Percentiles rank a stretch among this genome's conserved stretches.
These are phyloP conservation scores for Buphagus erythrorhynchus DNA, from an alignment of 2,797 vertebrate species.

Conservation along the genomic window DNA sequence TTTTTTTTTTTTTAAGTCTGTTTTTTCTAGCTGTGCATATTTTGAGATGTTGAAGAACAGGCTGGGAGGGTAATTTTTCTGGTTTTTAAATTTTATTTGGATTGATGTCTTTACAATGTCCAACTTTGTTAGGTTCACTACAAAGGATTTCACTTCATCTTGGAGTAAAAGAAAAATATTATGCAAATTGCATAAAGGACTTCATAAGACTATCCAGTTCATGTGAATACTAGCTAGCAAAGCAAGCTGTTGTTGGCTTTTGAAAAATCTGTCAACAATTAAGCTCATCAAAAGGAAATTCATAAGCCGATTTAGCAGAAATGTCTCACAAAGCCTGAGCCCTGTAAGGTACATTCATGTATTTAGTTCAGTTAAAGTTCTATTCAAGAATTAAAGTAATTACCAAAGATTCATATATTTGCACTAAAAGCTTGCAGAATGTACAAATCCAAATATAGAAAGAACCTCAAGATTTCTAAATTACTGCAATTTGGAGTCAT, in stretches of 20 bases:
- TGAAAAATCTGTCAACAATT: conserved; percentile 69
- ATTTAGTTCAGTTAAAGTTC: conserved; percentile 32
- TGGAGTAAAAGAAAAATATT: conserved; percentile 38
- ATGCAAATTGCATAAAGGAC: conserved; percentile 53
- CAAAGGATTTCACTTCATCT: conserved; percentile 28
- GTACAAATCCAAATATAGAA: conserved; percentile 51
- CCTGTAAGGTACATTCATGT: conserved; percentile 43
- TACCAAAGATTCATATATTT: conserved; percentile 40
- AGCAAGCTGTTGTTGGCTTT: conserved; percentile 47
- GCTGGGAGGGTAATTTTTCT: neutral
- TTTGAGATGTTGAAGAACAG: neutral
- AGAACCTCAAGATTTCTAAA: conserved; percentile 53
- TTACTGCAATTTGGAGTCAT: conserved; percentile 55
- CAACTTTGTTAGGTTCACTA: conserved; percentile 15
- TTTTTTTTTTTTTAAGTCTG: neutral
- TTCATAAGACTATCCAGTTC: conserved; percentile 48
- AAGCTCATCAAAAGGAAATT: conserved; percentile 67
- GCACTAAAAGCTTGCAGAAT: conserved; percentile 38
- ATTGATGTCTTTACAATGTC: conserved; percentile 18
- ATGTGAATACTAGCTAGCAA: conserved; percentile 46
- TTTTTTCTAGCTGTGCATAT: neutral
- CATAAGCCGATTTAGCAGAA: conserved; percentile 55
- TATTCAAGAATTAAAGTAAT: conserved; percentile 45
- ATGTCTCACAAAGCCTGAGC: conserved; percentile 28
- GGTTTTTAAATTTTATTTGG: neutral